Conservation (phyloP, 2,797 vertebrate genomes). For the Manis pentadactyla region DNA sequence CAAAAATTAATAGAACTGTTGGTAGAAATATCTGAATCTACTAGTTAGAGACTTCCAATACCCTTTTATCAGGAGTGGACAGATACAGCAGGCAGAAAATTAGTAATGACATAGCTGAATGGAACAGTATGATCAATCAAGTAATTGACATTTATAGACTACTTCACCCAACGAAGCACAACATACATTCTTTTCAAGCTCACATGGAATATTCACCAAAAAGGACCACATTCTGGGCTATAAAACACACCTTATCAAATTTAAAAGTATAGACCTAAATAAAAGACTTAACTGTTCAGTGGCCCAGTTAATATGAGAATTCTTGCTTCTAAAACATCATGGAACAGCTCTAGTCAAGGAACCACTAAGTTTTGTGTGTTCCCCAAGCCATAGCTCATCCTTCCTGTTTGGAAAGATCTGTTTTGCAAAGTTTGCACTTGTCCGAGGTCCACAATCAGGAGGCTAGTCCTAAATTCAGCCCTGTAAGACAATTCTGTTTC, state of each 20-base stretch:
- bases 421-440: not conserved
- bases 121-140: not conserved
- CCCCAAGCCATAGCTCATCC: not conserved
- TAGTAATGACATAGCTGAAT: not conserved
- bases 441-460: not conserved
- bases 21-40: not conserved
- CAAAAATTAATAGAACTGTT: not conserved
- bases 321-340: not conserved
- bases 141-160: not conserved
- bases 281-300: not conserved
- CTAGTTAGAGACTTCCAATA: not conserved
- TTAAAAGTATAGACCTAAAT: not conserved
- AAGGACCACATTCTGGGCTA: not conserved
- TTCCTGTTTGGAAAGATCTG: too few species aligned
- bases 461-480: not conserved
- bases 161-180: not conserved
- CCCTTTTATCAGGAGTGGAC: not conserved
- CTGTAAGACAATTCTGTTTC: not conserved
- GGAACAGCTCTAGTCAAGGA: not conserved
- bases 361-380: not conserved
- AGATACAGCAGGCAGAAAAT: not conserved
- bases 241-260: not conserved
- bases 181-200: not conserved
- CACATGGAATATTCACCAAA: not conserved
- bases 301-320: not conserved